phyloP scores from a whole-genome alignment of 2,888 invertebrate species.

The Zygogramma bicolorata region DNA sequence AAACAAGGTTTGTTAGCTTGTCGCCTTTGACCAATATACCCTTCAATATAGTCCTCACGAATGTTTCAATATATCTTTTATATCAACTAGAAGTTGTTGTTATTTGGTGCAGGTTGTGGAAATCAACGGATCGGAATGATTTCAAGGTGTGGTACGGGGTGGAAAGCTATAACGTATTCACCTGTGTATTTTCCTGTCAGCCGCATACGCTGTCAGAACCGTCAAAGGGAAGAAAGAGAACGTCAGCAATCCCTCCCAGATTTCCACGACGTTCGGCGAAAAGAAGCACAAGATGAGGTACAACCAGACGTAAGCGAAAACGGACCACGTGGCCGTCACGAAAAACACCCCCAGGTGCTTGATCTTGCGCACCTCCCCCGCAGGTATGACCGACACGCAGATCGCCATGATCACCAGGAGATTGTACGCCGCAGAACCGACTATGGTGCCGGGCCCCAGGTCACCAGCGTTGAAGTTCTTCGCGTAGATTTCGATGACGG shows the following conservation, averaged over 20 bases:
- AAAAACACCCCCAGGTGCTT: constrained; percentile 97
- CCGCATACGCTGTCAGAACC: constrained; percentile 95
- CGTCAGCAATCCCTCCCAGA: constrained; percentile 98
- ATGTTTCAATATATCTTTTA: too few relatives aligned
- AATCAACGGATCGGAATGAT: too few relatives aligned
- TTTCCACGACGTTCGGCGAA: constrained; percentile 88
- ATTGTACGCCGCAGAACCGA: constrained; percentile 99
- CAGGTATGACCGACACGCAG: constrained; percentile 92
- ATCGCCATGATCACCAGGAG: constrained; percentile 97
- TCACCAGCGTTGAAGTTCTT: constrained; percentile 97
- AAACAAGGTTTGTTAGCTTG: too few relatives aligned
- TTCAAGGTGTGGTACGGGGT: too few relatives aligned
- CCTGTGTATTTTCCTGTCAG: constrained; percentile 91
- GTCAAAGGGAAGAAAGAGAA: constrained; percentile 97
- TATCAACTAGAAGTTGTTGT: too few relatives aligned
- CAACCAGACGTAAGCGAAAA: constrained; percentile 99
- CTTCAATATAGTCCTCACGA: too few relatives aligned
- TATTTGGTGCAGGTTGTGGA: too few relatives aligned
- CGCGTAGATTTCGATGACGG: constrained; percentile 97
- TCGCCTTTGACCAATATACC: too few relatives aligned
- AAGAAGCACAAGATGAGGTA: constrained; percentile 92
- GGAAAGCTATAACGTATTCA: too few relatives aligned
- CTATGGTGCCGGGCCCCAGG: constrained; percentile 97
- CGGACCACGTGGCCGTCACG: constrained; percentile 97
- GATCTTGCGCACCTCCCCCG: constrained; percentile 91